A percentile compares a stretch with the other conserved stretches of the same genome.
Conservation (phyloP, 30 jellyfish, hydroid and myxozoan genomes). For the Chrysaora quinquecirrha region DNA sequence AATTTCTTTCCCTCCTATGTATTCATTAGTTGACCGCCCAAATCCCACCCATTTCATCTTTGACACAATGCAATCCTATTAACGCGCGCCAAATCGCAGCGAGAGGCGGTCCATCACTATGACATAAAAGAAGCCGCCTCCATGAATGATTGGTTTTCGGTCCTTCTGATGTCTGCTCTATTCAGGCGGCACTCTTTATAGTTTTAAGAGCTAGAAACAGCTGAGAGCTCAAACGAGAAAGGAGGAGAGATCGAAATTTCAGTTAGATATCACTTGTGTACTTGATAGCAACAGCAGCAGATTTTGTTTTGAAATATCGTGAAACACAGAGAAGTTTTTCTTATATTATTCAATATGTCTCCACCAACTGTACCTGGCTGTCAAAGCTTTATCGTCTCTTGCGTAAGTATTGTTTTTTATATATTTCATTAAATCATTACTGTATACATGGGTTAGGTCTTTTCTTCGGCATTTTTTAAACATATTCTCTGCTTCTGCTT, state of each 20-base stretch:
- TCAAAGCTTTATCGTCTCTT: constrained; percentile 71
- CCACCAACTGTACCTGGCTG: constrained; percentile 74
- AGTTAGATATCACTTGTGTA: constrained; percentile 31
- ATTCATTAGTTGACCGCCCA: constrained; percentile 99
- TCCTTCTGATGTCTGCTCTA: constrained; percentile 98
- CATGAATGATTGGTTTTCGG: constrained; percentile 99
- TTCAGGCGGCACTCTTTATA: constrained; percentile 95
- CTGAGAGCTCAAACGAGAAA: constrained; percentile 86
- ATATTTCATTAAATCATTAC: background rate
- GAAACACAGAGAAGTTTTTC: background rate
- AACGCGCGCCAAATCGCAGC: constrained; percentile 99
- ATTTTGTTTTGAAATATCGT: background rate
- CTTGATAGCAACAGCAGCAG: background rate
- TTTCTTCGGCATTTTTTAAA: background rate
- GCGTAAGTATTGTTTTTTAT: constrained; percentile 63
- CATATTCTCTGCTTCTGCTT: no score
- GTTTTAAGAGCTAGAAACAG: constrained; percentile 96
- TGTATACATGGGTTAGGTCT: background rate
- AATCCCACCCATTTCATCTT: constrained; percentile 98
- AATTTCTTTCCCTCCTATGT: constrained; percentile 99
- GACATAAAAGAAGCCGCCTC: constrained; percentile 98
- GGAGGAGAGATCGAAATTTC: constrained; percentile 79
- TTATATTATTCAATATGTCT: constrained; percentile 25
- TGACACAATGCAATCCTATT: constrained; percentile 93
- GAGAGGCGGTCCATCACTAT: constrained; percentile 98